Conservation (phyloP, 2,113 vertebrate genomes). For the Cairina moschata region DNA sequence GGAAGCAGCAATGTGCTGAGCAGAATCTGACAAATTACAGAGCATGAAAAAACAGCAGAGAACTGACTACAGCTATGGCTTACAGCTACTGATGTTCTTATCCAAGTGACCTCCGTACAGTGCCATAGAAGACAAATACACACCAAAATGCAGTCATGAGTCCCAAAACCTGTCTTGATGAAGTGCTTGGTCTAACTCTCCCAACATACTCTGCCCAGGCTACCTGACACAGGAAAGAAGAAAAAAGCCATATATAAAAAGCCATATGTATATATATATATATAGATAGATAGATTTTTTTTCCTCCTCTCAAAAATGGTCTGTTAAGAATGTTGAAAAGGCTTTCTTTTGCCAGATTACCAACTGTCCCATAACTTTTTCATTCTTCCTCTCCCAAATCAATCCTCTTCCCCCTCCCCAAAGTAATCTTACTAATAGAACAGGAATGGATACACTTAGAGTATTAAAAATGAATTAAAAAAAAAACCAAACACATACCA, state of each 20-base stretch:
- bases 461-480: not conserved
- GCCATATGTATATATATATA: too few relatives aligned
- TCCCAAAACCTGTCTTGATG: not conserved
- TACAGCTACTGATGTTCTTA: not conserved
- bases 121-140: not conserved
- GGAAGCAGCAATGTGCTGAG: not conserved
- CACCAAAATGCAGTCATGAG: not conserved
- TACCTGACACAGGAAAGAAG: not conserved
- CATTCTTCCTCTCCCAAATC: not conserved
- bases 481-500: not conserved
- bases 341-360: not conserved
- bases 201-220: not conserved
- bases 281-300: too few relatives aligned
- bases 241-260: not conserved
- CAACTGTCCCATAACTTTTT: not conserved
- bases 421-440: not conserved
- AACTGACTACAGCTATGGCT: too few relatives aligned
- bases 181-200: accelerated
- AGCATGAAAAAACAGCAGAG: not conserved
- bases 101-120: accelerated
- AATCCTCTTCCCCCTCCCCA: not conserved
- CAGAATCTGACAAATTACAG: not conserved
- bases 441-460: not conserved
- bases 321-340: not conserved
- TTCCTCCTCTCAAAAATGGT: not conserved